Evolutionary conservation across 2,113 vertebrate species (phyloP), one percentile per base, ranked within the genome.

Genomic region (Oryzias javanicus): DNA sequence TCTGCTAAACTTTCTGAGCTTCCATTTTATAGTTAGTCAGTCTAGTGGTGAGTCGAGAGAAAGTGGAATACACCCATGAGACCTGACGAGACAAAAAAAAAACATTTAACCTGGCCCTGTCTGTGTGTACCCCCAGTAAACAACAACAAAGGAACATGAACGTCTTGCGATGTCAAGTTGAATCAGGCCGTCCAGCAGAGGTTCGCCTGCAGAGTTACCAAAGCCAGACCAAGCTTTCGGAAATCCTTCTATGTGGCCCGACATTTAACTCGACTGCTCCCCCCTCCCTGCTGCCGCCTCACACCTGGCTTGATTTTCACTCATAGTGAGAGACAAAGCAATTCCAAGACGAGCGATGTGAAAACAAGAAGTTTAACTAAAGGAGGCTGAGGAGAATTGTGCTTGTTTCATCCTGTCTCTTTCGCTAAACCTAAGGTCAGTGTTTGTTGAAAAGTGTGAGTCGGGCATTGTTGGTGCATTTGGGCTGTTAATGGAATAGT

Each of bases 291-390:
- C 49, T 10, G 14, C 49, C 22, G 24, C 64, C 60, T 59, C 42
- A 10, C 29, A 62, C 42, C 47, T 3, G 4, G 45, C 47, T 55
- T 16, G 58, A 66, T 70, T 74, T 69, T 67, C 24, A 55, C 58
- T 81, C 78, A 87, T 72, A 61, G 60, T 74, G 66, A 67, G 56
- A 81, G 76, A 83, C 74, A 72, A 65, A 74, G 57, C 73, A 83
- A 89, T 86, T 83, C 73, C 56, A 70, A 20, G 67, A 49, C 19
- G 27, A 45, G 62, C 55, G 62, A 61, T 80, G 81, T 67, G 80
- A 80, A 87, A 86, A 81, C 76, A 45, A 61, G 67, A 73, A 81
- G 55, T 84, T 81, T 81, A 83, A 82, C 82, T 70, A 69, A 71
- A 72, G 71, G 73, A 73, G 72, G 54, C 54, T 65, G 53, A 67